Evolutionary conservation across 2,888 invertebrate species (phyloP).

Genomic region (Acleris laterana): DNA sequence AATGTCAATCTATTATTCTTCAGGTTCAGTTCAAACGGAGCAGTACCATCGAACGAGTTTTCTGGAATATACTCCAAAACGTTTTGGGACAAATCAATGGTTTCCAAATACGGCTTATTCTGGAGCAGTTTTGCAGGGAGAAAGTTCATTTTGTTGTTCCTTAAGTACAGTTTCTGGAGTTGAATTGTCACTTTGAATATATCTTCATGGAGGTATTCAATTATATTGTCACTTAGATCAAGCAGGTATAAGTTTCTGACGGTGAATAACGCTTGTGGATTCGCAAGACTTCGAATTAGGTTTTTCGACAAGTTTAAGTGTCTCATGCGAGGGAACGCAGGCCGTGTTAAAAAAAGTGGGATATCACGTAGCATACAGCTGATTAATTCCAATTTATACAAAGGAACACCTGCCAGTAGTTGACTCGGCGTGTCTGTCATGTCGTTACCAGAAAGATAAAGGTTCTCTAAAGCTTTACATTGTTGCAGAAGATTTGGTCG

Average conservation of each 20-base stretch:
- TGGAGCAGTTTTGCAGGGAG: neutral
- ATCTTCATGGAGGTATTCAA: neutral
- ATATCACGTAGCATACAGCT: neutral
- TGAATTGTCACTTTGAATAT: neutral
- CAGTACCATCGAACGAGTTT: neutral
- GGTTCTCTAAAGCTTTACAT: neutral
- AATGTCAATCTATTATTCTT: neutral
- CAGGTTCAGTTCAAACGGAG: neutral
- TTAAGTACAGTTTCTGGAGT: neutral
- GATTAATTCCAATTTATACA: neutral
- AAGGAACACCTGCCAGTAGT: neutral
- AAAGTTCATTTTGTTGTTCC: neutral
- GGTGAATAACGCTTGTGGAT: neutral
- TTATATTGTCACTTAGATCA: neutral
- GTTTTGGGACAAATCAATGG: neutral
- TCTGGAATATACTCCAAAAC: neutral
- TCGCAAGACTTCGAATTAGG: neutral
- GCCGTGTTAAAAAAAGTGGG: neutral
- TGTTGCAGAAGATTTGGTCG: neutral
- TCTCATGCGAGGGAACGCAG: neutral
- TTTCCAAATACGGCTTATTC: neutral
- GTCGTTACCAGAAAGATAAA: neutral
- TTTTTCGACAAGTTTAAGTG: neutral
- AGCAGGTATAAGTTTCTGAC: neutral
- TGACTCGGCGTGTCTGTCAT: neutral